Percentiles rank a stretch among this genome's conserved stretches.
These are phyloP conservation scores for Dendropsophus ebraccatus DNA, from an alignment of 2,113 vertebrate genomes.

Conservation along the genomic window DNA sequence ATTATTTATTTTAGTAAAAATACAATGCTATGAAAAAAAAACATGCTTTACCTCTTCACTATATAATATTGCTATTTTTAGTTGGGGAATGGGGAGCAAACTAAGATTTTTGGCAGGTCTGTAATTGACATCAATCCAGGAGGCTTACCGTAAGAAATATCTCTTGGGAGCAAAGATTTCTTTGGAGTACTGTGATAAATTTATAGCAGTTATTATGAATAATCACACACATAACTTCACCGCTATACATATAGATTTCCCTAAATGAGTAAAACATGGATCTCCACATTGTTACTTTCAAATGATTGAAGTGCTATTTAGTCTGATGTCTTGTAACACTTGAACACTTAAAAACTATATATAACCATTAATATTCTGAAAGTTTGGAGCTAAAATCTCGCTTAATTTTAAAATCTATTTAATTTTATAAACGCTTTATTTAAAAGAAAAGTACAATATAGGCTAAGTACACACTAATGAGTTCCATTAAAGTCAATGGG, in stretches of 20 bases:
- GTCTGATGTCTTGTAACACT: not conserved
- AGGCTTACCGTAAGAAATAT: not conserved
- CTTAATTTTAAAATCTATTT: not conserved
- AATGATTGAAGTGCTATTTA: not conserved
- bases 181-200: not conserved
- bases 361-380: not conserved
- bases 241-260: not conserved
- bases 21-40: not conserved
- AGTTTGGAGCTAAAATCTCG: not conserved
- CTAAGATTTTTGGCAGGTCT: conserved; percentile 3
- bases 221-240: not conserved
- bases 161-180: conserved; percentile 11
- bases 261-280: not conserved
- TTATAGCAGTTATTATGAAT: conserved; percentile 8
- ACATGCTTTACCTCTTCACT: not conserved
- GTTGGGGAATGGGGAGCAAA: not conserved
- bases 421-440: not conserved
- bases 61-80: not conserved
- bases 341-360: not conserved
- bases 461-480: no score
- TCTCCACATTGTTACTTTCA: not conserved
- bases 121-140: conserved; percentile 17
- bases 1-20: not conserved
- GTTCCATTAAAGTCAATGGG: no score
- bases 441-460: not conserved